A percentile compares a stretch with the other conserved stretches of the same genome.
These are phyloP conservation scores for Drosophila obscura DNA, from an alignment of 1,140 invertebrate species.

Conservation along the genomic window DNA sequence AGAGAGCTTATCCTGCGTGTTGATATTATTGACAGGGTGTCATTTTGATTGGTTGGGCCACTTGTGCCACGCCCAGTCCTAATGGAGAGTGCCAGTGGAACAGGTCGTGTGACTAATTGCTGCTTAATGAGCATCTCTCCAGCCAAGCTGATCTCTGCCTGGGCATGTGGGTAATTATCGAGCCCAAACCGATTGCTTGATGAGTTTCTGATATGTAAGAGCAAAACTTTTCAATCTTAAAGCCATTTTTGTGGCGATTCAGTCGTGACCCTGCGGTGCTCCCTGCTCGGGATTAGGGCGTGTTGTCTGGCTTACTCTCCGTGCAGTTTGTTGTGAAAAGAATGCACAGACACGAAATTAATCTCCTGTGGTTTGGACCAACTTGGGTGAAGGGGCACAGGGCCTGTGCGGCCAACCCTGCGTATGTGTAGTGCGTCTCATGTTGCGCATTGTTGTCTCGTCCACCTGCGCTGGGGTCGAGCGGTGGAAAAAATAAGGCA, in stretches of 20 bases:
- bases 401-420: constrained; percentile 42
- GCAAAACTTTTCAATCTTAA: constrained; percentile 5
- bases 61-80: constrained; percentile 26
- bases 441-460: constrained; percentile 26
- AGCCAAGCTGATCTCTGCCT: constrained; percentile 14
- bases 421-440: constrained; percentile 74
- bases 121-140: constrained; percentile 54
- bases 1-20: constrained; percentile 49
- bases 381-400: constrained; percentile 24
- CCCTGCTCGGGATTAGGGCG: constrained; percentile 43
- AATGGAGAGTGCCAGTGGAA: constrained; percentile 26
- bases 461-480: constrained; percentile 20
- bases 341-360: constrained; percentile 77
- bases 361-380: constrained; percentile 66
- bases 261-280: not conserved
- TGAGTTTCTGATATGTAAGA: not conserved
- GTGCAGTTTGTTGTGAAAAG: constrained; percentile 41
- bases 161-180: constrained; percentile 9
- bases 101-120: constrained; percentile 64
- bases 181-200: not conserved
- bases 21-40: constrained; percentile 73
- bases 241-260: not conserved
- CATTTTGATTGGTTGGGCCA: constrained; percentile 58
- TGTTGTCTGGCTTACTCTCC: constrained; percentile 38
- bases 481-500: constrained; percentile 48